A percentile compares a stretch with the other conserved stretches of the same genome.
Conservation (phyloP, 2,888 invertebrate species). For the Melitaea athalia region DNA sequence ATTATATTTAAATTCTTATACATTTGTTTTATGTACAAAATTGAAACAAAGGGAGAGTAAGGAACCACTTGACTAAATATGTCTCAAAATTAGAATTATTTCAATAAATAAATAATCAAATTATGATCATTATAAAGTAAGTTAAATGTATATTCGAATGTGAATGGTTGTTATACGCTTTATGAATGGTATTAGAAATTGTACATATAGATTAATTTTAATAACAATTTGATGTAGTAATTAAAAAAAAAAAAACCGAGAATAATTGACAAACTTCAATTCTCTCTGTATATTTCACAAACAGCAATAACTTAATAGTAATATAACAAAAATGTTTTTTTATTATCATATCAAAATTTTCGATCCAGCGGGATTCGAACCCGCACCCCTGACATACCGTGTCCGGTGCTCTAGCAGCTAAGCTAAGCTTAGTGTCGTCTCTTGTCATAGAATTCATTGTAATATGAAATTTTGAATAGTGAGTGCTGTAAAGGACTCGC, state of each 20-base stretch:
- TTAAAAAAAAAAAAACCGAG: background rate
- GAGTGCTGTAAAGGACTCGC: no score
- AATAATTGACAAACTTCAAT: background rate
- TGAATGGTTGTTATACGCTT: constrained; percentile 60
- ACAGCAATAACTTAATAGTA: constrained; percentile 1
- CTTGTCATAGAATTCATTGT: no score
- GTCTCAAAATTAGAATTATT: constrained; percentile 7
- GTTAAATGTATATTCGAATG: background rate
- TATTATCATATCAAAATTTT: no score
- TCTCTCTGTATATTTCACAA: background rate
- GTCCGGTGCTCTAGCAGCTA: no score
- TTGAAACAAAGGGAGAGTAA: background rate
- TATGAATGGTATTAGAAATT: constrained; percentile 47
- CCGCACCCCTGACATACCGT: no score
- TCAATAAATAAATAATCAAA: constrained; percentile 1
- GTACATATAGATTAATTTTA: constrained; percentile 27
- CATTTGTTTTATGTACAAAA: constrained; percentile 5
- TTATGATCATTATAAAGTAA: background rate
- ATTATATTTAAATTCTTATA: background rate
- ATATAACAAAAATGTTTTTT: no score
- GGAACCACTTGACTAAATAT: constrained; percentile 2
- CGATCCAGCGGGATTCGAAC: no score
- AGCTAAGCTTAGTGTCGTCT: no score
- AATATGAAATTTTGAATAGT: no score
- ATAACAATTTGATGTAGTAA: background rate